Conservation (phyloP, 2,888 invertebrate genomes). For the Watsonalla cultraria region DNA sequence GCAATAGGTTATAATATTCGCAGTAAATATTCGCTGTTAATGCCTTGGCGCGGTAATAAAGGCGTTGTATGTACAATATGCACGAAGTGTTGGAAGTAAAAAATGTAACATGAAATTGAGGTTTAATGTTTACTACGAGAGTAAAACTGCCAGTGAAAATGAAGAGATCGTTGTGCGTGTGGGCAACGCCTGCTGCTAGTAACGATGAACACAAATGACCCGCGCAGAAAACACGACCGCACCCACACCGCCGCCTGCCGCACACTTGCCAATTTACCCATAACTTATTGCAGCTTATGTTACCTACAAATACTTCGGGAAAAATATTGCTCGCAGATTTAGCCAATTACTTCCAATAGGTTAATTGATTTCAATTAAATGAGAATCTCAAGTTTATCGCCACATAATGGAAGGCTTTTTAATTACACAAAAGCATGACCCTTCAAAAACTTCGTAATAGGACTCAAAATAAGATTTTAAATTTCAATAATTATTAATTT, state of each 20-base stretch:
- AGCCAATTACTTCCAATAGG: slow-evolving; percentile 9
- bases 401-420: slow-evolving; percentile 39
- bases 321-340: no score
- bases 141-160: slow-evolving; percentile 52
- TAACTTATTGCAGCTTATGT: background rate
- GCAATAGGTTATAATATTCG: slow-evolving; percentile 32
- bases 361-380: slow-evolving; percentile 30
- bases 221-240: slow-evolving; percentile 50
- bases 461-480: slow-evolving; percentile 50
- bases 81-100: slow-evolving; percentile 11
- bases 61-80: slow-evolving; percentile 10
- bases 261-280: background rate
- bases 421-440: slow-evolving; percentile 50
- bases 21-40: slow-evolving; percentile 34
- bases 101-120: slow-evolving; percentile 22
- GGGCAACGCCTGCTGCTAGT: slow-evolving; percentile 50
- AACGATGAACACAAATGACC: slow-evolving; percentile 59
- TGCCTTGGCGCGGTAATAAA: slow-evolving; percentile 15
- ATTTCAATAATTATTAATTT: slow-evolving; percentile 61
- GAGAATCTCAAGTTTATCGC: slow-evolving; percentile 27
- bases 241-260: slow-evolving; percentile 22
- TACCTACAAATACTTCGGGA: background rate
- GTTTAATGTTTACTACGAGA: slow-evolving; percentile 32
- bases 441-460: slow-evolving; percentile 47
- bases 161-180: slow-evolving; percentile 51